Conservation (phyloP, 2,113 vertebrate genomes). For the Campylomormyrus tamandua region DNA sequence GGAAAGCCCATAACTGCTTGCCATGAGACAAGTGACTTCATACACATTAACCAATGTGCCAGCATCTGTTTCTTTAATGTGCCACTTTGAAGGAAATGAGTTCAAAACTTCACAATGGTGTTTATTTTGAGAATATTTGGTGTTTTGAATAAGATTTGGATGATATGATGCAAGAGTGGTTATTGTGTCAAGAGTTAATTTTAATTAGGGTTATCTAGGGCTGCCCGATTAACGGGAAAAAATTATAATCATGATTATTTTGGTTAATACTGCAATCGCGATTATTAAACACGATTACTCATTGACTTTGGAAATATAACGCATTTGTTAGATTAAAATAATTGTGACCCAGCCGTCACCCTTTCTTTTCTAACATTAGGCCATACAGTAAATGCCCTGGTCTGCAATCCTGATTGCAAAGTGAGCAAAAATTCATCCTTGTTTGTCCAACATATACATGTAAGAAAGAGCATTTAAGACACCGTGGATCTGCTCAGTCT, state of each 20-base stretch:
- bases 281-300: not conserved
- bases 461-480: not conserved
- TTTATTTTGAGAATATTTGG: not conserved
- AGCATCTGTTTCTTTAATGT: not conserved
- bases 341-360: not conserved
- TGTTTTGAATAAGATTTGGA: not conserved
- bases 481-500: not conserved
- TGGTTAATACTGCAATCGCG: not conserved
- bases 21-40: not conserved
- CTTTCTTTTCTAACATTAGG: not conserved
- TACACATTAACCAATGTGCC: not conserved
- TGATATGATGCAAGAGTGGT: not conserved
- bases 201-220: not conserved
- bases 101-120: not conserved
- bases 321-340: not conserved
- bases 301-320: not conserved
- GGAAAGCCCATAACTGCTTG: not conserved
- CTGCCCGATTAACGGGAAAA: not conserved
- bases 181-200: not conserved
- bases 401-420: not conserved
- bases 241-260: not conserved
- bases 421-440: not conserved
- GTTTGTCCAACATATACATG: not conserved
- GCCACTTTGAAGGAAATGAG: not conserved
- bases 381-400: not conserved